Conservation (phyloP, 2,113 vertebrate species). For the Crotalus viridis region DNA sequence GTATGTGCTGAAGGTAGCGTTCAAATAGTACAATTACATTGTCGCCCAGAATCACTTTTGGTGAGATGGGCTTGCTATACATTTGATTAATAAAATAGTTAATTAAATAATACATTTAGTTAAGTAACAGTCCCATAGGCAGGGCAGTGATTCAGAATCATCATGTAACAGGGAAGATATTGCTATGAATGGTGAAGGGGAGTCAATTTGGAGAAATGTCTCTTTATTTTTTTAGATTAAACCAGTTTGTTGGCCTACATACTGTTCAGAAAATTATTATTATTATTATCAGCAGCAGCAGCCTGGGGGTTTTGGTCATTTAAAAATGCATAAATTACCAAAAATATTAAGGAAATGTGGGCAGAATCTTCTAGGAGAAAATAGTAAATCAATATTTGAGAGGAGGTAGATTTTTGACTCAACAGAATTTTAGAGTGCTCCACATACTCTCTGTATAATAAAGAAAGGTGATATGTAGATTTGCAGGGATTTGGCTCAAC, state of each 20-base stretch:
- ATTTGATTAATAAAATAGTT: no score
- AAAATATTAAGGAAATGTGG: not conserved
- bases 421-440: not conserved
- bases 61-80: no score
- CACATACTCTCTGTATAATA: not conserved
- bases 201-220: not conserved
- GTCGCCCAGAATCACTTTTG: no score
- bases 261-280: not conserved
- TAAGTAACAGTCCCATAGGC: not conserved
- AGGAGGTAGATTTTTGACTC: not conserved
- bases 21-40: not conserved
- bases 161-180: not conserved
- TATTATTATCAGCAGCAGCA: not conserved
- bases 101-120: not conserved
- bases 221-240: not conserved
- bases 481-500: not conserved
- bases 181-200: not conserved
- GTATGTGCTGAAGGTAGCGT: not conserved
- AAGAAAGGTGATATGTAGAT: not conserved
- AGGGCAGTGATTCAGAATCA: not conserved
- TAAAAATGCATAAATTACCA: not conserved
- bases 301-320: not conserved
- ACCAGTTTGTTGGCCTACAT: not conserved
- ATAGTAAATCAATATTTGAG: not conserved
- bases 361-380: not conserved